These are phyloP conservation scores for Drosophila cardini DNA, from an alignment of 1,140 invertebrate species.

Conservation along the genomic window DNA sequence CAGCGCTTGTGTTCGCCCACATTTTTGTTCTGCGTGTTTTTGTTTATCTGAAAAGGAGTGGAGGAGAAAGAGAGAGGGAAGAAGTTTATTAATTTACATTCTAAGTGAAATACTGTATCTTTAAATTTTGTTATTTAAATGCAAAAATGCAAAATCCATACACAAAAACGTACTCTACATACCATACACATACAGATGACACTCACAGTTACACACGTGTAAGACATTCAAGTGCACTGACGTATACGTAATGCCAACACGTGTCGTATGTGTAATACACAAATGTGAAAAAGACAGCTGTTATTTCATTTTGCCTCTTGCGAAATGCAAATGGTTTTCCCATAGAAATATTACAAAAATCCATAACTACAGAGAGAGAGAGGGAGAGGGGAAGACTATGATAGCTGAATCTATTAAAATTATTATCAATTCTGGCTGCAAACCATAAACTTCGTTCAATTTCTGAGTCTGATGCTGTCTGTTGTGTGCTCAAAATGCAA, in stretches of 20 bases:
- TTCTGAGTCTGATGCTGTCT: not conserved
- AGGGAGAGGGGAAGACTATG: not conserved
- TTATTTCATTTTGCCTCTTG: not conserved
- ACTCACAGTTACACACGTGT: slow-evolving; percentile 5
- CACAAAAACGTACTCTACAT: slow-evolving; percentile 50
- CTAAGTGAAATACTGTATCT: slow-evolving; percentile 54
- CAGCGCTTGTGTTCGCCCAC: slow-evolving; percentile 87
- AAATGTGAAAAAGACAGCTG: slow-evolving; percentile 34
- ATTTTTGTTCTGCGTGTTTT: slow-evolving; percentile 76
- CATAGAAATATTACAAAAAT: not conserved
- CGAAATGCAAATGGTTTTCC: not conserved
- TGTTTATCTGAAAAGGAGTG: slow-evolving; percentile 74
- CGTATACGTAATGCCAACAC: slow-evolving; percentile 53
- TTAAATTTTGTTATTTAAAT: slow-evolving; percentile 82
- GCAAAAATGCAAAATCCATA: slow-evolving; percentile 70
- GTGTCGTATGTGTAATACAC: slow-evolving; percentile 67
- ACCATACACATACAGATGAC: slow-evolving; percentile 29
- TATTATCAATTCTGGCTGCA: not conserved
- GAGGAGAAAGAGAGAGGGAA: slow-evolving; percentile 22
- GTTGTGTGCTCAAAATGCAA: slow-evolving; percentile 35
- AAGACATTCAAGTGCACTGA: slow-evolving; percentile 53
- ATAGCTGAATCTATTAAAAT: slow-evolving; percentile 1
- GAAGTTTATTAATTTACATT: slow-evolving; percentile 38
- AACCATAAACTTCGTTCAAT: slow-evolving; percentile 13
- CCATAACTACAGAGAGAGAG: not conserved